Percentiles rank a stretch among this genome's conserved stretches.
Conservation (phyloP, 2,797 vertebrate genomes). For the Protonibea diacanthus region DNA sequence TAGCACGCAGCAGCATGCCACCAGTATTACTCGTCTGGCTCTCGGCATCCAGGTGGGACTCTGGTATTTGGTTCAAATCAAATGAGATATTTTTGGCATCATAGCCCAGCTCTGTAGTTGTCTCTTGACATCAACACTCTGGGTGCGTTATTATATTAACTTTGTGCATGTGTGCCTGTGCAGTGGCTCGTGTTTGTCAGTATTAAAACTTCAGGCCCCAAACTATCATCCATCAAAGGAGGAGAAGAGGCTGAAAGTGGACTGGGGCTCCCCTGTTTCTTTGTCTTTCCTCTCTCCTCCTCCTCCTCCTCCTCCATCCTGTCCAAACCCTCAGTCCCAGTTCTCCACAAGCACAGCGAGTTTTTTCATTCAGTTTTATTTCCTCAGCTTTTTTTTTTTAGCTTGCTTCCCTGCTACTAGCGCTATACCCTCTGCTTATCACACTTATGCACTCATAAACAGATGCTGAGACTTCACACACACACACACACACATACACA, state of each 20-base stretch:
- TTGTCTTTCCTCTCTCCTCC: slow-evolving; percentile 35
- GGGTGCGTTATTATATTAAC: slow-evolving; percentile 8
- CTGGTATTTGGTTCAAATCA: slow-evolving; percentile 31
- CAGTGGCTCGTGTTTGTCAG: slow-evolving; percentile 72
- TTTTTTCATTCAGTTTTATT: slow-evolving; percentile 49
- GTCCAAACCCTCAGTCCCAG: slow-evolving; percentile 28
- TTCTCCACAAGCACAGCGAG: slow-evolving; percentile 45
- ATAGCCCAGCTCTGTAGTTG: neutral
- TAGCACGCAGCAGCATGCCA: slow-evolving; percentile 65
- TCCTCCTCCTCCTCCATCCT: slow-evolving; percentile 32
- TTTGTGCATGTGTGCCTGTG: slow-evolving; percentile 22
- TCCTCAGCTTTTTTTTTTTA: slow-evolving; percentile 31
- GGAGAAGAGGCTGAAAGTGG: slow-evolving; percentile 72
- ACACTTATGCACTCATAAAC: slow-evolving; percentile 27
- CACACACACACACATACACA: neutral
- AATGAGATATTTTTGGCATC: slow-evolving; percentile 43
- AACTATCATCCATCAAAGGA: slow-evolving; percentile 74
- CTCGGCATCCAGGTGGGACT: slow-evolving; percentile 80
- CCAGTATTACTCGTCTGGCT: slow-evolving; percentile 60
- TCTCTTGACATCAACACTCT: slow-evolving; percentile 23
- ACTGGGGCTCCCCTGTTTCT: slow-evolving; percentile 11
- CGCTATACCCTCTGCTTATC: slow-evolving; percentile 56
- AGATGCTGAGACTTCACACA: slow-evolving; percentile 24
- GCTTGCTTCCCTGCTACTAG: slow-evolving; percentile 34
- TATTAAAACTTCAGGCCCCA: slow-evolving; percentile 71